Percentiles rank a stretch among this genome's conserved stretches.
These are phyloP conservation scores for Rhamphomyia laevipes DNA, from an alignment of 2,888 invertebrate species.

Conservation along the genomic window DNA sequence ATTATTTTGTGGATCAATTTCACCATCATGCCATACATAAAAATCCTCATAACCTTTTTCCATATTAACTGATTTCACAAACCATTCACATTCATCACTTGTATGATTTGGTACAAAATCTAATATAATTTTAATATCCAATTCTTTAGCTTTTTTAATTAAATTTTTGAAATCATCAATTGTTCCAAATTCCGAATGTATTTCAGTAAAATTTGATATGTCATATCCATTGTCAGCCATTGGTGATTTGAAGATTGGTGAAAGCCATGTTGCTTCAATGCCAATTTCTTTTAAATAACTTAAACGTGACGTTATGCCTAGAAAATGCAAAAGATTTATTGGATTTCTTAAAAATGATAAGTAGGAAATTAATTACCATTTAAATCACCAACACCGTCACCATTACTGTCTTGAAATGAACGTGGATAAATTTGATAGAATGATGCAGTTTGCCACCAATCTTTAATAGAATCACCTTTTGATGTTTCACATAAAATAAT, in stretches of 20 bases:
- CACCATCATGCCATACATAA: constrained; percentile 63
- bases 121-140: constrained; percentile 45
- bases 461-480: constrained; percentile 19
- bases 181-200: constrained; percentile 51
- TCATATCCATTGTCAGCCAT: constrained; percentile 72
- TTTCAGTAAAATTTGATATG: constrained; percentile 51
- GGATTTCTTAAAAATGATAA: neutral
- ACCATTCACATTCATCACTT: constrained; percentile 77
- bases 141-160: constrained; percentile 40
- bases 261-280: constrained; percentile 56
- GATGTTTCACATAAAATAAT: neutral
- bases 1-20: constrained; percentile 19
- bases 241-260: constrained; percentile 62
- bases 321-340: constrained; percentile 3
- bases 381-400: constrained; percentile 76
- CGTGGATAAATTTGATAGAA: constrained; percentile 80
- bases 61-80: constrained; percentile 53
- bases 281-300: constrained; percentile 56
- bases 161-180: constrained; percentile 55
- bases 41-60: constrained; percentile 55
- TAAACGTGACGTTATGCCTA: constrained; percentile 46
- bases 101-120: constrained; percentile 63
- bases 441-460: constrained; percentile 76
- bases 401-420: constrained; percentile 72
- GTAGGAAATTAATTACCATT: constrained; percentile 42